A percentile compares a stretch with the other conserved stretches of the same genome.
Evolutionary conservation across 2,797 vertebrate genomes (phyloP).

Genomic region (Oreortyx pictus): DNA sequence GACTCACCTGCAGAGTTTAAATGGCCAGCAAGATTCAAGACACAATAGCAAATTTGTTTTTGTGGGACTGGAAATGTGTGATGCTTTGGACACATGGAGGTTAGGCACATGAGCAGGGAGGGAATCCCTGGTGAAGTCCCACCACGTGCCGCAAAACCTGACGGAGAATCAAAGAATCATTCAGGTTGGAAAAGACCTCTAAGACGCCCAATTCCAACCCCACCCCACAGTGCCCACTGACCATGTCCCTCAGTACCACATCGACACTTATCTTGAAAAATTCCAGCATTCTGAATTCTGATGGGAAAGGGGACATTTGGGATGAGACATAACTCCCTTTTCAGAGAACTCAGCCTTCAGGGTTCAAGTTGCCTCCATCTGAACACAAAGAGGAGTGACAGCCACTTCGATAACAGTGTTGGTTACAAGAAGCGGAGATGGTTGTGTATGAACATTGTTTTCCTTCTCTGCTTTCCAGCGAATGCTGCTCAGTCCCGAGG

Average conservation of each 20-base stretch:
- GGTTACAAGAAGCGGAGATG: background rate
- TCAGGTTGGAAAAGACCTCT: no score
- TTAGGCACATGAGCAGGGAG: background rate
- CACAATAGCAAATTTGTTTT: background rate
- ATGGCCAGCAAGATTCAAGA: background rate
- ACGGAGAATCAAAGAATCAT: no score
- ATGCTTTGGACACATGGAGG: background rate
- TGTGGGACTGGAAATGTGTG: background rate
- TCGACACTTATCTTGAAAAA: background rate
- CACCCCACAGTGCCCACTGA: no score
- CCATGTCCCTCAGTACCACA: no score
- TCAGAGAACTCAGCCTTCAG: background rate
- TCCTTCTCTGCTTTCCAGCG: conserved; percentile 42
- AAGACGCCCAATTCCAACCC: no score
- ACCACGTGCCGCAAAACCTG: background rate
- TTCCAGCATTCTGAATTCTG: background rate
- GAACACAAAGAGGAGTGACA: background rate
- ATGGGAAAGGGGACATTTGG: background rate
- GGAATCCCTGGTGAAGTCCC: background rate
- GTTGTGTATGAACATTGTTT: background rate
- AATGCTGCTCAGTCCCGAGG: conserved; percentile 37
- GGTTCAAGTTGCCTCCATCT: background rate
- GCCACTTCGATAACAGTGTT: background rate
- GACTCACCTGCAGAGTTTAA: background rate
- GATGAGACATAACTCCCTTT: background rate